Conservation (phyloP, 2,888 invertebrate genomes). For the Eudasyphora cyanicolor region DNA sequence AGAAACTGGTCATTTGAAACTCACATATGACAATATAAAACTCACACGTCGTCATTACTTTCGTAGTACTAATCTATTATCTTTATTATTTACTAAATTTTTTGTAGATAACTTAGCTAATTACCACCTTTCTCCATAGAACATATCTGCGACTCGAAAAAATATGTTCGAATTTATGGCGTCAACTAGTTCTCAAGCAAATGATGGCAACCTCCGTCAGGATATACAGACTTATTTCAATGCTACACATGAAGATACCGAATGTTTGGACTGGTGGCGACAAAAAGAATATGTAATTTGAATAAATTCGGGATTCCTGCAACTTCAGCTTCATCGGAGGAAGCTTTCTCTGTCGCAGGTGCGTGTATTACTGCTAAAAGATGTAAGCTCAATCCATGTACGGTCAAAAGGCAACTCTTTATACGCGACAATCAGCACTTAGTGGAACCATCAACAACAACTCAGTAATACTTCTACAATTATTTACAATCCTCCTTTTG, state of each 20-base stretch:
- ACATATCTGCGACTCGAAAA: conserved; percentile 33
- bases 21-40: neutral
- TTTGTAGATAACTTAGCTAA: neutral
- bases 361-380: conserved; percentile 33
- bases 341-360: conserved; percentile 42
- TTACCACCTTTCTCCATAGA: conserved; percentile 3
- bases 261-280: conserved; percentile 36
- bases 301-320: conserved; percentile 25
- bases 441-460: conserved; percentile 24
- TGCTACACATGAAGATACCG: conserved; percentile 31
- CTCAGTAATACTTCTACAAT: neutral
- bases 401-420: conserved; percentile 22
- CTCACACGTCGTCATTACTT: neutral
- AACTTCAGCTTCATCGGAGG: conserved; percentile 29
- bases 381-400: neutral
- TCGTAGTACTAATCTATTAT: neutral
- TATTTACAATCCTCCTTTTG: too few relatives aligned
- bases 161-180: conserved; percentile 29
- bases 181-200: neutral
- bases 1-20: conserved; percentile 14
- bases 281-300: conserved; percentile 26
- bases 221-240: conserved; percentile 11
- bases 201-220: neutral
- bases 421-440: neutral
- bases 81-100: neutral